A percentile compares a stretch with the other conserved stretches of the same genome.
These are phyloP conservation scores for Pygmarrhopalites habei DNA, from an alignment of 1,140 invertebrate species.

Conservation along the genomic window DNA sequence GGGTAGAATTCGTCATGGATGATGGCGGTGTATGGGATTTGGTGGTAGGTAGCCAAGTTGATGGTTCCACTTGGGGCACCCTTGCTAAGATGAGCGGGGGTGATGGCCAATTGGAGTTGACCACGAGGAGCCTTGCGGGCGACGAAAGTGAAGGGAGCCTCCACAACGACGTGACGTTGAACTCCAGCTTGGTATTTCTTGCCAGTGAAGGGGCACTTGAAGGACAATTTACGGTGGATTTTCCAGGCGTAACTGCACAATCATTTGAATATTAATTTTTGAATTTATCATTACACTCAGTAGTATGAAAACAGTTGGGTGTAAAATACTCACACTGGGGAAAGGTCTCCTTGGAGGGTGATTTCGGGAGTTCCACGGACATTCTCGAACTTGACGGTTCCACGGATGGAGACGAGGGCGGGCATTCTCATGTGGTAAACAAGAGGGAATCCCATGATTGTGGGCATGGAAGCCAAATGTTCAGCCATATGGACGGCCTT, in stretches of 20 bases:
- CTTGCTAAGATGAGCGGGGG: conserved; percentile 28
- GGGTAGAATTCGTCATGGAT: conserved; percentile 36
- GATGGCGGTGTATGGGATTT: conserved; percentile 34
- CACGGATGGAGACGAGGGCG: conserved; percentile 30
- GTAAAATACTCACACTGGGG: too few relatives aligned
- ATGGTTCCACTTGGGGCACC: conserved; percentile 20
- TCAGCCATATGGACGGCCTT: conserved; percentile 27
- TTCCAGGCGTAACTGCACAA: conserved; percentile 36
- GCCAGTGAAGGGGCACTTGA: conserved; percentile 34
- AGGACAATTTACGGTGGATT: conserved; percentile 25
- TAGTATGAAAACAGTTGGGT: too few relatives aligned
- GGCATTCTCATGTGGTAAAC: conserved; percentile 25
- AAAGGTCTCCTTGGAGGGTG: conserved; percentile 31
- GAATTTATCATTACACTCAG: too few relatives aligned
- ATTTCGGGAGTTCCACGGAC: too few relatives aligned
- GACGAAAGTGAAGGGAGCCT: conserved; percentile 24
- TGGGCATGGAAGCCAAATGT: conserved; percentile 28
- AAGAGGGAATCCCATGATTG: conserved; percentile 32
- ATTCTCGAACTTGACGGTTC: conserved; percentile 25
- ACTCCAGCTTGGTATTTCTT: conserved; percentile 33
- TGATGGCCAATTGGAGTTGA: conserved; percentile 28
- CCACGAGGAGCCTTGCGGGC: conserved; percentile 15
- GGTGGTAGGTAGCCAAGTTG: conserved; percentile 34
- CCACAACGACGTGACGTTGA: conserved; percentile 29
- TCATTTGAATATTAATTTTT: too few relatives aligned